Evolutionary conservation across 2,797 vertebrate species (phyloP), one percentile per base, ranked within the genome.

Genomic region (Lutra lutra): DNA sequence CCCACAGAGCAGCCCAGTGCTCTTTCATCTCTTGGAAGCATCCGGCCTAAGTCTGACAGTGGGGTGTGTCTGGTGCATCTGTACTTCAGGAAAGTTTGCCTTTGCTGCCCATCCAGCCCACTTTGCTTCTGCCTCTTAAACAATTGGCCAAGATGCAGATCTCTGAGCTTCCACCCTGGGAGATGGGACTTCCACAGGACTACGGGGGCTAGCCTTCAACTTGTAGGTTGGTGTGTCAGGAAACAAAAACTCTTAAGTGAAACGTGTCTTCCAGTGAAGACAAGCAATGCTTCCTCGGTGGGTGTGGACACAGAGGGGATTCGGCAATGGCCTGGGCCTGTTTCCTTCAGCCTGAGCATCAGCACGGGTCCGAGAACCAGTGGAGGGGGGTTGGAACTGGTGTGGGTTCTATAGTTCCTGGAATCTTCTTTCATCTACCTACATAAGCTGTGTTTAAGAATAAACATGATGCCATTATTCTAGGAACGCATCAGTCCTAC

Each of bases 291-390:
- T 51, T 62, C 35, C 35, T 29, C 13, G 12, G 3, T 15, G 23
- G 3, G 10, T 17, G 66, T 13, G 9, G 21, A 2, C 0, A 4
- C 1, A 8, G 23, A 56, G n/a, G 18, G 14, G 48, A 0, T 0
- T 0, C n/a, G 8, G 64, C 18, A 32, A 56, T 27, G 20, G 1
- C 3, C 23, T 5, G 8, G 66, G 12, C 27, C 48, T 23, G 18
- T 79, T 40, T 66, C 29, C 1, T 29, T 46, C 2, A 27, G 18
- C 32, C 2, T 1, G 7, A 54, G n/a, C 25, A 3, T 35, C n/a
- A 35, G 32, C 8, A 32, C n/a, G 27, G 21, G 6, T 14, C 29
- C 12, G 3, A 1, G 48, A 13, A 14, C 27, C 23, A 3, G 58
- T 12, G 25, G 58, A 12, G 25, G 11, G 43, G 78, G 11, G 68